Percentiles rank a stretch among this genome's conserved stretches.
These are phyloP conservation scores for Drosophila borborema DNA, from an alignment of 2,888 invertebrate species.

Conservation along the genomic window DNA sequence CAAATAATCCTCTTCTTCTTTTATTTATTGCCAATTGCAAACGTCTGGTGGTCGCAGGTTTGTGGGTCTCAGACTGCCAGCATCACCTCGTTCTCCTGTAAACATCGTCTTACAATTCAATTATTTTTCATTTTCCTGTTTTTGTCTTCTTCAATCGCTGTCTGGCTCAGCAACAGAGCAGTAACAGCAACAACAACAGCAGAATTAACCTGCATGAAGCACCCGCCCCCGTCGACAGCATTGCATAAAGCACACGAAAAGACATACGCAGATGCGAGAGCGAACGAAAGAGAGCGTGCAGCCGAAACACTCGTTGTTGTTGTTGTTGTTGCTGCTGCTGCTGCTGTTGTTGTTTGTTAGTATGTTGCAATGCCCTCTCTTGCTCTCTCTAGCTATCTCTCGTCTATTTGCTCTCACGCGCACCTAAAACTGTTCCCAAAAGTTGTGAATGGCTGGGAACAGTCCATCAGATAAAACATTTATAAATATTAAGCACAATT, in stretches of 20 bases:
- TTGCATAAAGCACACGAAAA: constrained; percentile 71
- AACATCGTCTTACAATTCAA: constrained; percentile 76
- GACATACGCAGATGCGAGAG: constrained; percentile 29
- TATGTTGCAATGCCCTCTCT: constrained; percentile 67
- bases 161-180: constrained; percentile 53
- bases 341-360: constrained; percentile 50
- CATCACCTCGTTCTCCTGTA: constrained; percentile 34
- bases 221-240: constrained; percentile 53
- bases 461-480: constrained; percentile 45
- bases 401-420: constrained; percentile 50
- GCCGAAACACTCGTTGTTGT: constrained; percentile 43
- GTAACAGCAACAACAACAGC: constrained; percentile 44
- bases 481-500: constrained; percentile 55
- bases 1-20: constrained; percentile 64
- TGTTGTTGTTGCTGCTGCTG: constrained; percentile 25
- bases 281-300: constrained; percentile 19
- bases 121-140: constrained; percentile 81
- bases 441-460: constrained; percentile 56
- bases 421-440: constrained; percentile 60
- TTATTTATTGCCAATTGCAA: constrained; percentile 79
- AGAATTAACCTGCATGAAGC: constrained; percentile 75
- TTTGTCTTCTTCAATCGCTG: constrained; percentile 73
- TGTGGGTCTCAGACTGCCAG: constrained; percentile 22
- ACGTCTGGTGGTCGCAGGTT: constrained; percentile 62
- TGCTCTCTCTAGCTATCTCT: constrained; percentile 26